Evolutionary conservation across 2,113 vertebrate genomes (phyloP).

Genomic region (Reinhardtius hippoglossoides): DNA sequence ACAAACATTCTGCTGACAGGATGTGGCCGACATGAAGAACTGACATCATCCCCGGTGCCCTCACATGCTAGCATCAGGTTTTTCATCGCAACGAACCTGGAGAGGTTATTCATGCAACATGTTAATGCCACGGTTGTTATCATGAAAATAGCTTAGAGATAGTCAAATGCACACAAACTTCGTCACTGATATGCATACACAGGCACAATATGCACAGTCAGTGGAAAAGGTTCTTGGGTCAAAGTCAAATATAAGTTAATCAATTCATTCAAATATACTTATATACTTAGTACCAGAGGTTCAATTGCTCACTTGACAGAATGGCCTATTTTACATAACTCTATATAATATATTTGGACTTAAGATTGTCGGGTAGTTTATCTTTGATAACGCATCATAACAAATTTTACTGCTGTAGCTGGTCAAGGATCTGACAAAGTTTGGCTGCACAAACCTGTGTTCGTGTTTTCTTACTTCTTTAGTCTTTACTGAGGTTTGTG

Average conservation of each 20-base stretch:
- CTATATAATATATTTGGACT: too few species aligned
- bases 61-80: background rate
- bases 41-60: background rate
- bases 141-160: conserved; percentile 39
- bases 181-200: background rate
- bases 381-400: too few species aligned
- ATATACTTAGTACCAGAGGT: too few species aligned
- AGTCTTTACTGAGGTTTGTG: background rate
- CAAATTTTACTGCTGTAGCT: too few species aligned
- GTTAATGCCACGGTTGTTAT: conserved; percentile 36
- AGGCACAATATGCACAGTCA: conserved; percentile 7
- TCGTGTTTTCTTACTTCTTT: too few species aligned
- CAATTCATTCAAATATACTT: too few species aligned
- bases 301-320: too few species aligned
- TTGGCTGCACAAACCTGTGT: too few species aligned
- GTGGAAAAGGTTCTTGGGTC: background rate
- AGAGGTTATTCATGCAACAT: conserved; percentile 1
- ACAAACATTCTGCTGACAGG: conserved; percentile 42
- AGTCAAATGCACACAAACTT: conserved; percentile 37
- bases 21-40: conserved; percentile 35
- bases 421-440: too few species aligned
- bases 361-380: too few species aligned
- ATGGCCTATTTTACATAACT: too few species aligned
- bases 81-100: background rate
- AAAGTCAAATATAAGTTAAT: background rate